Percentiles rank a stretch among this genome's conserved stretches.
These are phyloP conservation scores for Sinhomidia bicolor DNA, from an alignment of 2,888 invertebrate species.

Conservation along the genomic window DNA sequence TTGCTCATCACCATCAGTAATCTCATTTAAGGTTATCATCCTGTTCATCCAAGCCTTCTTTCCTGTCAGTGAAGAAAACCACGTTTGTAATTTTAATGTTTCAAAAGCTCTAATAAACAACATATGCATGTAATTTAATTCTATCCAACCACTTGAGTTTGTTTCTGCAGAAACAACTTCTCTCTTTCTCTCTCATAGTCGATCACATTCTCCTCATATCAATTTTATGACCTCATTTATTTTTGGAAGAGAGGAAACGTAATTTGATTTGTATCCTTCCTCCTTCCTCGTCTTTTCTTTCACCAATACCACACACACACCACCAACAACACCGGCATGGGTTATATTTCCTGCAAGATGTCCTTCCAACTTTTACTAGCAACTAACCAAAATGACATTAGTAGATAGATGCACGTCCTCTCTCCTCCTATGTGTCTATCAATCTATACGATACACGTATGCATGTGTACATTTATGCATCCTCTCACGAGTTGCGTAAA, in stretches of 20 bases:
- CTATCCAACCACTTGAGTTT: too few species aligned
- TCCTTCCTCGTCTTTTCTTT: neutral
- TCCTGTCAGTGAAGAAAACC: neutral
- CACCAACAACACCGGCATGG: conserved; percentile 15
- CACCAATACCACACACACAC: too few species aligned
- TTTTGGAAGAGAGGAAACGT: conserved; percentile 36
- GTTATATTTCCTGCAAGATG: conserved; percentile 9
- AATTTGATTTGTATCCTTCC: conserved; percentile 51
- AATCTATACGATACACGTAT: neutral
- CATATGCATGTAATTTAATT: too few species aligned
- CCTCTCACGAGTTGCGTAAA: conserved; percentile 40
- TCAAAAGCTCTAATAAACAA: neutral
- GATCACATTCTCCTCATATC: neutral
- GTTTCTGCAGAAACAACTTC: too few species aligned
- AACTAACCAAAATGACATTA: conserved; percentile 32
- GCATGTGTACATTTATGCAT: neutral
- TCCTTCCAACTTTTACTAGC: neutral
- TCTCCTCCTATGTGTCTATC: neutral
- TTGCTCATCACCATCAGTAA: neutral
- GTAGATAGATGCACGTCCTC: neutral
- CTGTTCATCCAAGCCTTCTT: too few species aligned
- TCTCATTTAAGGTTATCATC: neutral
- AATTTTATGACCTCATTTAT: conserved; percentile 52
- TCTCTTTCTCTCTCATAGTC: too few species aligned
- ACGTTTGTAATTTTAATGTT: conserved; percentile 11